A percentile compares a stretch with the other conserved stretches of the same genome.
phyloP scores from a whole-genome alignment of 2,113 vertebrate genomes.

The Tympanuchus pallidicinctus region DNA sequence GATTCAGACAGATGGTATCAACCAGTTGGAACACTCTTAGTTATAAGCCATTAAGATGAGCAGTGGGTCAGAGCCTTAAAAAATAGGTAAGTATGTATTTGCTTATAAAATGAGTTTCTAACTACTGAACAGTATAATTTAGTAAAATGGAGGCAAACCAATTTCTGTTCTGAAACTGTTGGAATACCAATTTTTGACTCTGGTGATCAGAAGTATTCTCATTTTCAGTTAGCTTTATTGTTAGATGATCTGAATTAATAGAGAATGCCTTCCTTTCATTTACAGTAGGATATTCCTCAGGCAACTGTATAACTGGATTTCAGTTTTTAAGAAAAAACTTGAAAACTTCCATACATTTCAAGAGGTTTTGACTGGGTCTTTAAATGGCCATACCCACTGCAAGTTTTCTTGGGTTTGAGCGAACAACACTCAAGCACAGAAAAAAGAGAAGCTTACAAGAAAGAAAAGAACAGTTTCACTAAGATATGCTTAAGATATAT shows the following conservation, averaged over 20 bases:
- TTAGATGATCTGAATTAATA: constrained; percentile 10
- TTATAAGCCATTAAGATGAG: constrained; percentile 37
- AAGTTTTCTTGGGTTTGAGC: neutral
- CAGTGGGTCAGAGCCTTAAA: constrained; percentile 24
- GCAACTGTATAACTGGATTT: neutral
- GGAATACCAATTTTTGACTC: constrained; percentile 63
- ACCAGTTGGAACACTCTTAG: neutral
- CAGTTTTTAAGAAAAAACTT: neutral
- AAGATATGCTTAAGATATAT: neutral
- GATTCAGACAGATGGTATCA: constrained; percentile 35
- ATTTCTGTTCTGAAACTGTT: constrained; percentile 50
- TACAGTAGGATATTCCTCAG: constrained; percentile 7
- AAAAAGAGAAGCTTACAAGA: neutral
- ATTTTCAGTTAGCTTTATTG: constrained; percentile 44
- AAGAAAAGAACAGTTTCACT: neutral
- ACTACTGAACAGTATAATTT: constrained; percentile 52
- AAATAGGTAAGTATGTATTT: constrained; percentile 27
- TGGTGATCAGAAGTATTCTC: constrained; percentile 42
- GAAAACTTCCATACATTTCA: neutral
- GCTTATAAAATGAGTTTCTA: constrained; percentile 50
- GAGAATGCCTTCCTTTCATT: neutral
- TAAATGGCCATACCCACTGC: neutral
- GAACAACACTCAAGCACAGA: neutral
- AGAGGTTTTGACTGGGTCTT: neutral
- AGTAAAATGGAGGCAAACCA: constrained; percentile 52